Conservation (phyloP, 2,888 invertebrate species). For the Rhagium mordax region DNA sequence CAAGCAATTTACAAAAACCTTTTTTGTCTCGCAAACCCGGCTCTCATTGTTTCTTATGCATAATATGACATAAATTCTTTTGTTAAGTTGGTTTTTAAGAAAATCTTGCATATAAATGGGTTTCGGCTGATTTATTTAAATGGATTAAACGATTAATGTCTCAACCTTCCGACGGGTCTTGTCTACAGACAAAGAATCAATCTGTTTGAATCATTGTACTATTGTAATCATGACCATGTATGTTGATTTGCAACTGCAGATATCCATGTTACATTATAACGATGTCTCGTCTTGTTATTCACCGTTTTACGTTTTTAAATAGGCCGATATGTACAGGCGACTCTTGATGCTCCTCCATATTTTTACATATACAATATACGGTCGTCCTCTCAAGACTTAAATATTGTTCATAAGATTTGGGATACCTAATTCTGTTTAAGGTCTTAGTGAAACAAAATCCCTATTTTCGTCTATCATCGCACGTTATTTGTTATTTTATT, state of each 20-base stretch:
- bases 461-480: neutral
- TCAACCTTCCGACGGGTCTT: conserved; percentile 63
- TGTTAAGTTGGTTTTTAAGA: conserved; percentile 62
- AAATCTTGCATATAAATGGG: conserved; percentile 65
- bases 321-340: conserved; percentile 33
- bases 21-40: conserved; percentile 12
- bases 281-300: conserved; percentile 47
- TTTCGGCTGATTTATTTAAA: conserved; percentile 66
- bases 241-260: conserved; percentile 65
- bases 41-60: conserved; percentile 47
- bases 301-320: conserved; percentile 44
- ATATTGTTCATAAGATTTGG: neutral
- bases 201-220: conserved; percentile 67
- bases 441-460: neutral
- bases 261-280: conserved; percentile 61
- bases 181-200: conserved; percentile 67
- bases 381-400: neutral
- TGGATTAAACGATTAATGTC: conserved; percentile 68
- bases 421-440: neutral
- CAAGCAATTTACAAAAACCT: conserved; percentile 23
- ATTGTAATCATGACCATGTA: conserved; percentile 66
- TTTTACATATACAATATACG: neutral
- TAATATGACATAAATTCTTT: conserved; percentile 57
- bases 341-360: neutral
- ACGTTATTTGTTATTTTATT: neutral